Conservation (phyloP, 2,888 invertebrate genomes). For the Deladenus siricidicola region DNA sequence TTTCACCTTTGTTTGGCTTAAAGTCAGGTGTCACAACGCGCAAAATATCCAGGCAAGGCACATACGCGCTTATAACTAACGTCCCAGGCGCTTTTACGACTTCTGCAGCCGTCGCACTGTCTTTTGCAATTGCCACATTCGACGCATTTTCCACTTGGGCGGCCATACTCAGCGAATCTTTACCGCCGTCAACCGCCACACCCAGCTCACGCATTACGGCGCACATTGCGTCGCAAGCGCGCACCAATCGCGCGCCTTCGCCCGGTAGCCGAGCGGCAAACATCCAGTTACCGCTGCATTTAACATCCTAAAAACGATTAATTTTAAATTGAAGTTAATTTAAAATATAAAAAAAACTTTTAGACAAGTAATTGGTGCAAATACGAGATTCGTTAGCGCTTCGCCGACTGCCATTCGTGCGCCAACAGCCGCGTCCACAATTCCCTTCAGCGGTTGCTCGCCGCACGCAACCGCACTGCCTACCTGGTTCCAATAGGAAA, state of each 20-base stretch:
- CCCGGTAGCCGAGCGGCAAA: conserved; percentile 92
- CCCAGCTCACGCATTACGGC: conserved; percentile 71
- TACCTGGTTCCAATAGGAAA: conserved; percentile 68
- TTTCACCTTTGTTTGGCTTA: conserved; percentile 57
- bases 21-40: conserved; percentile 81
- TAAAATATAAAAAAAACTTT: background rate
- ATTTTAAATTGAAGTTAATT: background rate
- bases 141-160: conserved; percentile 57
- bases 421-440: conserved; percentile 74
- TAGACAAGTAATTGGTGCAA: conserved; percentile 60
- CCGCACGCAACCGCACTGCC: conserved; percentile 92
- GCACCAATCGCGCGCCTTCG: conserved; percentile 78
- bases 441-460: conserved; percentile 65
- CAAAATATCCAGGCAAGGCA: conserved; percentile 81
- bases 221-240: conserved; percentile 82
- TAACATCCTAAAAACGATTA: conserved; percentile 66
- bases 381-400: conserved; percentile 81
- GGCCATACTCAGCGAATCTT: conserved; percentile 94
- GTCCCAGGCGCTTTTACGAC: conserved; percentile 64
- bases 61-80: conserved; percentile 89
- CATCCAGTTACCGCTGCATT: conserved; percentile 99
- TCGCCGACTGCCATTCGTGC: conserved; percentile 90
- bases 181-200: conserved; percentile 88
- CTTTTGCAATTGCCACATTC: background rate
- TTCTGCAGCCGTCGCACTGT: background rate